A percentile compares a stretch with the other conserved stretches of the same genome.
Conservation (phyloP, 1,140 invertebrate genomes). For the Andricus grossulariae region DNA sequence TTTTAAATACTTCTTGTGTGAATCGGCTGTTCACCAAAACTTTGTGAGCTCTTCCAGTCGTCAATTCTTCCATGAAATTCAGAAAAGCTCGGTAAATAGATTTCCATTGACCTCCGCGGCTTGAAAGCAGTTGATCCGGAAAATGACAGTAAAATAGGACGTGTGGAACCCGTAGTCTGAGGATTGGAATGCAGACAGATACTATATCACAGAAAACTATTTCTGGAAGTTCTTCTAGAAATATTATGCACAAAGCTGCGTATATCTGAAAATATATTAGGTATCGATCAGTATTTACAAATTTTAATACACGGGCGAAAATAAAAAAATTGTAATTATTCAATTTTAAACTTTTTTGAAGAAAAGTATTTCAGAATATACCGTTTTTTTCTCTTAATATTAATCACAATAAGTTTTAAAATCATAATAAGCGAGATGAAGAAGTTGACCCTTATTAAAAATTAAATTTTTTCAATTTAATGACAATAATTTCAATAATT, state of each 20-base stretch:
- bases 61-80: constrained; percentile 94
- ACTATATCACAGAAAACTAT: constrained; percentile 96
- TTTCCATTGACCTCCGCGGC: constrained; percentile 82
- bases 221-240: constrained; percentile 80
- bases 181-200: constrained; percentile 88
- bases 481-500: no score
- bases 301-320: not conserved
- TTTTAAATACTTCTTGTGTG: constrained; percentile 88
- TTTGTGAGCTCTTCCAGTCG: constrained; percentile 90
- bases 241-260: constrained; percentile 67
- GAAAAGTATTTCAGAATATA: no score
- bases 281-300: constrained; percentile 74
- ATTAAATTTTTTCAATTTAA: no score
- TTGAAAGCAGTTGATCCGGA: constrained; percentile 93
- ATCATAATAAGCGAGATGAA: no score
- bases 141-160: constrained; percentile 98
- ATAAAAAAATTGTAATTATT: no score
- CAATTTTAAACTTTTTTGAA: no score
- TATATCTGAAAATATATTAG: constrained; percentile 61
- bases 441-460: no score
- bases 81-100: constrained; percentile 90
- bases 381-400: no score
- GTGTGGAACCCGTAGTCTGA: constrained; percentile 82
- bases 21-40: constrained; percentile 97
- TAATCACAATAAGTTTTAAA: no score